Evolutionary conservation across 2,113 vertebrate species (phyloP), one percentile per base, ranked within the genome.

Genomic region (Chaenogobius annularis): DNA sequence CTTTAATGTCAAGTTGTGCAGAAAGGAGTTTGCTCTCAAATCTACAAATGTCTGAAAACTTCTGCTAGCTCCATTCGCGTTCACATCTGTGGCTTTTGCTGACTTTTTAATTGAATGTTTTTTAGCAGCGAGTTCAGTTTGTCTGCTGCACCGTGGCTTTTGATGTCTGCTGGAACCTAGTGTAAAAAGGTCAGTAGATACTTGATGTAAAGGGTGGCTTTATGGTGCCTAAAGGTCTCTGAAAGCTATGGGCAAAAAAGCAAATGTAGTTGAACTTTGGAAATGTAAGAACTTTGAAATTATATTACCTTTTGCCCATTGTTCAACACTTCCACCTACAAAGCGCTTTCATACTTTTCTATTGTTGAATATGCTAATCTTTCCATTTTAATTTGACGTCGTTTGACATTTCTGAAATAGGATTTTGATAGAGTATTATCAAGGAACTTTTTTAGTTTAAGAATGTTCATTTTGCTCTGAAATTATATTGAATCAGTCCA

Each of bases 1-100:
- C 58, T 59, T 59, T 61, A 14, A 35, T 35, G 58, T 61, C 23
- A 61, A 61, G 26, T 58, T 31, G 56, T 14, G 56, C 56, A 58
- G 54, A 55, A 55, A 5, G 10, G 9, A 55, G 47, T 54, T 54
- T n/a, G 50, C 6, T 13, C 12, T 7, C 13, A 14, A 58, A 58
- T 14, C 12, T 56, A 23, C 55, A 58, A 26, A 26, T 26, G 55
- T 58, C 55, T 26, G 22, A 26, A 26, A 58, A 58, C 22, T 58
- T 26, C n/a, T 26, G 55, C 22, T 14, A 5, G 12, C 26, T 22
- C 5, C 5, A 14, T 26, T 58, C 5, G 14, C 13, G 55, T 26
- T 14, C 55, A 58, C 11, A 58, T 7, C 55, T 13, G 55, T 15
- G 55, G 55, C 55, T 56, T 23, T 23, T 7, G 23, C 20, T 26